Base-by-base conservation (phyloP, 2,888 invertebrate species). In the Caenorhabditis macrosperma region DNA sequence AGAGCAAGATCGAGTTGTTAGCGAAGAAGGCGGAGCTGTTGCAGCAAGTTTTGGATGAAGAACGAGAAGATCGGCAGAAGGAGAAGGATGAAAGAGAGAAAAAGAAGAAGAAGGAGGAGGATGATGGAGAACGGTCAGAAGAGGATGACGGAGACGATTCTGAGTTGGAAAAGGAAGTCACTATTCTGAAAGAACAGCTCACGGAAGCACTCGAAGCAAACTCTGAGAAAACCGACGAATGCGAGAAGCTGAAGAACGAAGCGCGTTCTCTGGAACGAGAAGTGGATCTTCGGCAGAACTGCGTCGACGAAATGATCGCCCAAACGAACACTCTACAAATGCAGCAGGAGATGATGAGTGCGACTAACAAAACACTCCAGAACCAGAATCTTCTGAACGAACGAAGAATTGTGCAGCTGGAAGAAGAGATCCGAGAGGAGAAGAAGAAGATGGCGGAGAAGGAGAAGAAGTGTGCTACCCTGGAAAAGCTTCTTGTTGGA, bases 191-290 rank as follows among this genome's bases (percentile, higher is more conserved):
- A 9, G 20, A 7, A 3, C 85, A 86, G 60, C 64, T 87, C 4
- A 38, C 33, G 4, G 85, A 87, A 41, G 81, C 82, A 10, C 76
- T 87, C 12, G 61, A 68, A 6, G 79, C 85, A 9, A 84, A 80
- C 38, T 66, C 78, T 0, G 86, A 87, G 60, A 82, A 83, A 33
- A 80, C 85, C n/a, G 84, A 84, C 2, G 87, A 87, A 44, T 82
- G 81, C 33, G 85, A 83, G 26, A 57, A 57, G 26, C 44, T 85
- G 54, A 55, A 63, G 44, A 55, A 55, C 15, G 79, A 82, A 33
- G 61, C 61, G 50, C 67, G 80, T 2, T 71, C 71, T 20, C 67
- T 83, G 41, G 79, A 82, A 41, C 52, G 77, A 64, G 82, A 85
- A 52, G 68, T 83, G 22, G 69, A 68, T n/a, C 66, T 76, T 6